Conservation (phyloP, 2,113 vertebrate species). For the Lepus timidus region DNA sequence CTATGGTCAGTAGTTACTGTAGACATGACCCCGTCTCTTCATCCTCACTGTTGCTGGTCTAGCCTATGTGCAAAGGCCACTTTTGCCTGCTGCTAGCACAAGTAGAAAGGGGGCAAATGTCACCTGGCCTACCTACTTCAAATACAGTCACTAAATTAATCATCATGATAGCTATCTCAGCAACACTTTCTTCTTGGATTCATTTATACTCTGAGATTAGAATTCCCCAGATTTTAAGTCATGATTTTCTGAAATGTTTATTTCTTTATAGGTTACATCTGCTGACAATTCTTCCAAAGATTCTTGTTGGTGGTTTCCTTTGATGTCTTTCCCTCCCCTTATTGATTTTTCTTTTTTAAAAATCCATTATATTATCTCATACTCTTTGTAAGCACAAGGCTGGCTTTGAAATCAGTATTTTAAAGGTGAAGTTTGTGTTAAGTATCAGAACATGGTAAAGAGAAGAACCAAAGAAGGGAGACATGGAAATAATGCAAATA, state of each 20-base stretch:
- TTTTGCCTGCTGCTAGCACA: neutral
- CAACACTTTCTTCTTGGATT: neutral
- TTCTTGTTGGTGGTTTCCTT: conserved; percentile 2
- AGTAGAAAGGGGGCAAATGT: neutral
- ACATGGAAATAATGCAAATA: conserved; percentile 6
- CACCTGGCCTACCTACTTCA: neutral
- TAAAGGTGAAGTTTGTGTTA: conserved; percentile 43
- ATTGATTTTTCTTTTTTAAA: conserved; percentile 58
- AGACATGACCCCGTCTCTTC: neutral
- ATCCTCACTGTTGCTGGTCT: neutral
- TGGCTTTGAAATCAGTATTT: conserved; percentile 40
- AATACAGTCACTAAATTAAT: neutral
- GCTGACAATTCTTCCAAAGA: conserved; percentile 64
- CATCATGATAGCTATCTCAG: neutral
- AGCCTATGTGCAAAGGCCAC: neutral
- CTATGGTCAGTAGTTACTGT: neutral
- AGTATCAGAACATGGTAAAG: neutral
- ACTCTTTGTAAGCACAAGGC: neutral
- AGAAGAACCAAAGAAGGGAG: neutral
- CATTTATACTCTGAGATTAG: neutral
- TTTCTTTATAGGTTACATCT: conserved; percentile 22
- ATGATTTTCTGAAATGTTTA: conserved; percentile 54
- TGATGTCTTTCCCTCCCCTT: conserved; percentile 42
- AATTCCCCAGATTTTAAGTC: neutral
- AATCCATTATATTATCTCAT: conserved; percentile 4